Evolutionary conservation across 2,888 invertebrate species (phyloP), one percentile per base, ranked within the genome.

Genomic region (Tachina fera): DNA sequence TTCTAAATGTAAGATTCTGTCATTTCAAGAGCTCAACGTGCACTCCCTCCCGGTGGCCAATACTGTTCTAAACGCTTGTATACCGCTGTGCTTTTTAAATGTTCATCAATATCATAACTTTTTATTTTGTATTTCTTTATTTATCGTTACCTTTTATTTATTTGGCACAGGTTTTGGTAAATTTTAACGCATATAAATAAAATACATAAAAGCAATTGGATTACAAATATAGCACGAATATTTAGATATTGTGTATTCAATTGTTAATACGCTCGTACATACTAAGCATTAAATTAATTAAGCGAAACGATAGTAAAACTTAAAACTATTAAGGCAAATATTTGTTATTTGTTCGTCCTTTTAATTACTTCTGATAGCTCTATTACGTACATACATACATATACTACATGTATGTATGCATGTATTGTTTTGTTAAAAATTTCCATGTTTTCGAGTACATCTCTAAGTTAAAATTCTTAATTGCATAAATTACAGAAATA

Each of bases 181-280:
- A 71, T 78, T 56, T 71, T 45, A 49, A 72, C 31, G 41, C 49
- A 49, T 56, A 58, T 58, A 67, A 56, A 56, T 67, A 67, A 51
- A 80, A 67, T 72, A 74, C 60, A 65, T 65, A 65, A 65, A 79
- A 65, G 67, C 72, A 74, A 60, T 58, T 68, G 75, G 41, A 68
- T 47, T 75, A 61, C n/a, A 67, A 49, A 65, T 39, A 47, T 45
- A 39, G 53, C 41, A 49, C 19, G 31, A 31, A 39, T 19, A 61
- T 31, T 43, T 22, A 9, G 19, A 31, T n/a, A 56, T 56, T 63
- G 47, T 39, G 49, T 8, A 67, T 74, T 51, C 16, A n/a, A n/a
- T 31, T 4, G 11, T 65, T 43, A 63, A 49, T 47, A 53, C 58
- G 19, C 56, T 56, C 58, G n/a, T 45, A 49, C 43, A 41, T 49